Conservation (phyloP, 2,888 invertebrate genomes). For the Lordiphosa fenestrarum region DNA sequence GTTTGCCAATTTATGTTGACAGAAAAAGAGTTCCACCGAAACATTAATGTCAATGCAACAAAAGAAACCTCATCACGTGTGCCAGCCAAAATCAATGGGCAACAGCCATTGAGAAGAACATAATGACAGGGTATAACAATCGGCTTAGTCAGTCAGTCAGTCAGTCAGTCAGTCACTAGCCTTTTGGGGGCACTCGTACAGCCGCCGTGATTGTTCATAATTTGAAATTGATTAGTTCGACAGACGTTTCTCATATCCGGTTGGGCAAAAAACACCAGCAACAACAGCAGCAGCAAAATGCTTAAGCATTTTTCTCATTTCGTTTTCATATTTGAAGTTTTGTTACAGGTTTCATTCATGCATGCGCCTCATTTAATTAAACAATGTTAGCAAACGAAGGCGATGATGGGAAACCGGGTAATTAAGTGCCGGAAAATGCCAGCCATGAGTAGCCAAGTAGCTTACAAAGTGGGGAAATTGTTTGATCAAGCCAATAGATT, state of each 20-base stretch:
- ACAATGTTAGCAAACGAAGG: constrained; percentile 37
- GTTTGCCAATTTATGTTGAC: constrained; percentile 27
- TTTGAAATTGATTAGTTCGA: constrained; percentile 57
- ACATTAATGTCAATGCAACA: constrained; percentile 63
- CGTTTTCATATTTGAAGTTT: constrained; percentile 8
- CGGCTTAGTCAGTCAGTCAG: constrained; percentile 25
- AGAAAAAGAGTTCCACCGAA: constrained; percentile 26
- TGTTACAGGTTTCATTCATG: constrained; percentile 27
- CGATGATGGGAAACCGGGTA: constrained; percentile 46
- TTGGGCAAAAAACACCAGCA: constrained; percentile 14
- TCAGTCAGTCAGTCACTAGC: constrained; percentile 19
- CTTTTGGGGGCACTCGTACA: constrained; percentile 43
- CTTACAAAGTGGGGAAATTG: neutral
- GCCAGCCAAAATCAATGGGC: constrained; percentile 22
- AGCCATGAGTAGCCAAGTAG: constrained; percentile 27
- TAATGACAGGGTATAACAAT: constrained; percentile 42
- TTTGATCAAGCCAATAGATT: constrained; percentile 2
- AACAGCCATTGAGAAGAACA: constrained; percentile 36
- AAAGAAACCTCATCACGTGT: constrained; percentile 60
- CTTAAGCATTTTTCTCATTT: constrained; percentile 4
- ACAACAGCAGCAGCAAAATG: neutral
- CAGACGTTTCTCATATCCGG: constrained; percentile 55
- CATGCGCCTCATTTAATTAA: constrained; percentile 46
- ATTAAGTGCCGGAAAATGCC: constrained; percentile 59
- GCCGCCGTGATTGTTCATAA: constrained; percentile 56